Percentiles rank a stretch among this genome's conserved stretches.
These are phyloP conservation scores for Arothron firmamentum DNA, from an alignment of 2,113 vertebrate genomes.

Conservation along the genomic window DNA sequence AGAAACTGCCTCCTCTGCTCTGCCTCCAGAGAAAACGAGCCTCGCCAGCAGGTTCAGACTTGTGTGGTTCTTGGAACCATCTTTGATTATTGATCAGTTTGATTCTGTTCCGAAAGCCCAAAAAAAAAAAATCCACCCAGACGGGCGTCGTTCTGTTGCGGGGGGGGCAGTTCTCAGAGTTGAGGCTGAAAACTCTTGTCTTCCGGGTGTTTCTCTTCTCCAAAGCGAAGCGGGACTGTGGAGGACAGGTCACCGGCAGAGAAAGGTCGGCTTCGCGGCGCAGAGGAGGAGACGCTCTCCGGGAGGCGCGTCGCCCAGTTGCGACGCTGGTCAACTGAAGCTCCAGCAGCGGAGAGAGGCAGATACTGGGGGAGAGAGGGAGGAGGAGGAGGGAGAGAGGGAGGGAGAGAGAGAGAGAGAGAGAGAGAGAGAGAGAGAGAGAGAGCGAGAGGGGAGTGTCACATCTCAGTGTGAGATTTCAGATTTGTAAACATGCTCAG, in stretches of 20 bases:
- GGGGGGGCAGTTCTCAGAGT: neutral
- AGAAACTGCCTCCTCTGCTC: neutral
- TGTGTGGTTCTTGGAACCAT: neutral
- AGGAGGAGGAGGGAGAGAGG: constrained; percentile 54
- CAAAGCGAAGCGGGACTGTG: neutral
- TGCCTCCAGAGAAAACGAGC: neutral
- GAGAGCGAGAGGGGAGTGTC: neutral
- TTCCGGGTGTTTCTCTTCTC: neutral
- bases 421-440: constrained; percentile 26
- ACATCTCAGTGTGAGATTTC: no score
- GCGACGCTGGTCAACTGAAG: constrained; percentile 76
- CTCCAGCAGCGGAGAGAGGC: constrained; percentile 34
- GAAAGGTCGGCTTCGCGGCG: constrained; percentile 16
- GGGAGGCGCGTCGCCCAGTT: constrained; percentile 70
- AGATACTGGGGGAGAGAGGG: constrained; percentile 23
- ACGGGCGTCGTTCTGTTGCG: neutral
- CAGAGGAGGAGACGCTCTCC: constrained; percentile 14
- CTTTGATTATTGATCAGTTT: neutral
- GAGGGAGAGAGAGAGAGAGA: constrained; percentile 38
- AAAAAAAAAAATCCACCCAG: no score
- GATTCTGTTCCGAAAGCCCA: neutral
- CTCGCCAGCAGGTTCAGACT: no score
- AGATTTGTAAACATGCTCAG: no score
- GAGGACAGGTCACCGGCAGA: neutral
- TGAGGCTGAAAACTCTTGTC: neutral